Percentiles rank a stretch among this genome's conserved stretches.
Evolutionary conservation across 92 coral and sea anemone species (phyloP).

Genomic region (Zoanthus sociatus): DNA sequence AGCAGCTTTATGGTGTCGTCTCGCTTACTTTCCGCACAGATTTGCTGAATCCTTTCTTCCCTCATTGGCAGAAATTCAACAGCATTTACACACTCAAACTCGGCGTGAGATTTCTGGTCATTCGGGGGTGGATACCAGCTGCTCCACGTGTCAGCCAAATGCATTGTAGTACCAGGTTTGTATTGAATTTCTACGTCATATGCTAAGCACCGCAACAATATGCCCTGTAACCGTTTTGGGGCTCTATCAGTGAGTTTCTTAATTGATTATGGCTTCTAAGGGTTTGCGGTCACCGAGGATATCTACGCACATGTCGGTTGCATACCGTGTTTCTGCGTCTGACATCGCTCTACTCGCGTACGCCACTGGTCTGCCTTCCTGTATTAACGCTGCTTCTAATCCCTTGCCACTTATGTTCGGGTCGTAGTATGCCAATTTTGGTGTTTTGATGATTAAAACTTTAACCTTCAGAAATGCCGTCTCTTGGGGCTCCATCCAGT

Average conservation of each 20-base stretch:
- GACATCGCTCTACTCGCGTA: conserved; percentile 48
- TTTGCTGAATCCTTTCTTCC: conserved; percentile 32
- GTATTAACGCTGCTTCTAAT: conserved; percentile 43
- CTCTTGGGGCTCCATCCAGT: no score
- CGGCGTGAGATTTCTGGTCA: not conserved
- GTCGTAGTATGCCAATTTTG: no score
- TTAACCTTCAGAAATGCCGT: no score
- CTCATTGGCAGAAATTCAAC: conserved; percentile 37
- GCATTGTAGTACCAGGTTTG: no score
- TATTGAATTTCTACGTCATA: no score
- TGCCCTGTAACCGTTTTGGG: no score
- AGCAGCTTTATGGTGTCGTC: conserved; percentile 14
- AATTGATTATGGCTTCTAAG: no score
- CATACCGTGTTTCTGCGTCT: conserved; percentile 48
- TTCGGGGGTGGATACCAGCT: not conserved
- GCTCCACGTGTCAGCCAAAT: no score
- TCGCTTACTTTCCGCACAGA: conserved; percentile 22
- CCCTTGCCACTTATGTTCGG: conserved; percentile 34
- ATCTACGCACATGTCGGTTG: not conserved
- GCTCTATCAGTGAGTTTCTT: no score
- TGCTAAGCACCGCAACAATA: no score
- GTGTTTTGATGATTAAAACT: no score
- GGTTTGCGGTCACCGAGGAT: no score
- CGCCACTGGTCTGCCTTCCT: conserved; percentile 52
- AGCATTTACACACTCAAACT: conserved; percentile 32